These are phyloP conservation scores for Zeugodacus cucurbitae DNA, from an alignment of 1,140 invertebrate species.

Conservation along the genomic window DNA sequence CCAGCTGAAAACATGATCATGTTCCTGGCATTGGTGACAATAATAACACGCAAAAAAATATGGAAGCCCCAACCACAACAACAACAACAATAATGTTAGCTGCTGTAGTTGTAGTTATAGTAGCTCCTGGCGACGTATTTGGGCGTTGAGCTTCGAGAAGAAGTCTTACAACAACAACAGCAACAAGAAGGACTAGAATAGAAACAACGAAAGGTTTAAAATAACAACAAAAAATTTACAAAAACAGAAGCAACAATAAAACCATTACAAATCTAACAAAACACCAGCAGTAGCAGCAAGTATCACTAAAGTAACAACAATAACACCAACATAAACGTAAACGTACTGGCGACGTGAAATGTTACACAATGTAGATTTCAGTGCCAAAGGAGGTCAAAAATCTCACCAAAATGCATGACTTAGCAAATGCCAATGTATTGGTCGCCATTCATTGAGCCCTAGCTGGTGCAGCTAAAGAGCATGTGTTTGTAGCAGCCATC, in stretches of 20 bases:
- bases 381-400: constrained; percentile 30
- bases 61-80: not conserved
- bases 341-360: not conserved
- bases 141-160: not conserved
- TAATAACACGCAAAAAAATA: not conserved
- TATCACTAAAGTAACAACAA: not conserved
- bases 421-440: constrained; percentile 1
- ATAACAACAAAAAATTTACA: not conserved
- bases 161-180: not conserved
- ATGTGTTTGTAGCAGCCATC: not conserved
- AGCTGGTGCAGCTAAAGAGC: not conserved
- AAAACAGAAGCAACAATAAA: too few species aligned
- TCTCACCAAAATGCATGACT: constrained; percentile 1
- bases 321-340: not conserved
- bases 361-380: not conserved
- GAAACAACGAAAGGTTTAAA: not conserved
- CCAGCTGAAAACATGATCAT: constrained; percentile 7
- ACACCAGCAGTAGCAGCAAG: not conserved
- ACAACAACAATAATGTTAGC: not conserved
- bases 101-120: not conserved
- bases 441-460: not conserved
- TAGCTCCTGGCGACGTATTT: not conserved
- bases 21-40: not conserved
- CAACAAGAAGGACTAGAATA: not conserved
- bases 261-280: too few species aligned